A percentile compares a stretch with the other conserved stretches of the same genome.
Conservation (phyloP, 2,113 vertebrate species). For the Phalacrocorax carbo region DNA sequence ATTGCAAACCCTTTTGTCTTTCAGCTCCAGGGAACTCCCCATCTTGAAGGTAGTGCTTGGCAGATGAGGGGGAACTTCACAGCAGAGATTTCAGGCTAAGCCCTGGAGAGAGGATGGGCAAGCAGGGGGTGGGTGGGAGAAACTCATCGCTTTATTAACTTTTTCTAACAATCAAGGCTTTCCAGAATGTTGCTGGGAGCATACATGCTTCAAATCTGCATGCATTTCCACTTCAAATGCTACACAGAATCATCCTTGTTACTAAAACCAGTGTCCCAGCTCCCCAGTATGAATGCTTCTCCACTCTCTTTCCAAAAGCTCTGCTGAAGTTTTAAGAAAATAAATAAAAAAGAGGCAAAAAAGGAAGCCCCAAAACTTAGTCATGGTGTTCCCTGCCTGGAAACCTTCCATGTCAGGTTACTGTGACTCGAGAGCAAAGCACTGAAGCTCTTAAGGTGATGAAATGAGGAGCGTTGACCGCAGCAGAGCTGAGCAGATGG, state of each 20-base stretch:
- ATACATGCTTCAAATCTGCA: conserved; percentile 82
- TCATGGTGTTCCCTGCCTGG: background rate
- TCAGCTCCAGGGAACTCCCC: conserved; percentile 28
- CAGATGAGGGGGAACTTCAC: background rate
- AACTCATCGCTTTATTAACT: conserved; percentile 43
- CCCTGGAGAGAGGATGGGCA: background rate
- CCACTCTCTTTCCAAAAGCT: background rate
- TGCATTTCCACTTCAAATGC: conserved; percentile 76
- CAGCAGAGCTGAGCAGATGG: background rate
- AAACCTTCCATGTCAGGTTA: background rate
- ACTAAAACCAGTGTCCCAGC: background rate
- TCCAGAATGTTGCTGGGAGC: conserved; percentile 83
- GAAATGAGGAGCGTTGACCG: background rate
- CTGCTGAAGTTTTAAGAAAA: background rate
- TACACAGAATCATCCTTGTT: conserved; percentile 62
- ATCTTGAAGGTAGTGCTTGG: background rate
- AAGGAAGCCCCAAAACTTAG: background rate
- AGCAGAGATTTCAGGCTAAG: background rate
- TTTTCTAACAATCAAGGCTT: conserved; percentile 74
- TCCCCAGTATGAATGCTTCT: background rate
- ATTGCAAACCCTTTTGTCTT: conserved; percentile 46
- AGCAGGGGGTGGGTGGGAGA: background rate
- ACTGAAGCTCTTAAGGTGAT: background rate
- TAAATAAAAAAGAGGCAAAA: background rate
- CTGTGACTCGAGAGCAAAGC: background rate